These are phyloP conservation scores for Homarus americanus DNA, from an alignment of 1,140 invertebrate species.

Conservation along the genomic window DNA sequence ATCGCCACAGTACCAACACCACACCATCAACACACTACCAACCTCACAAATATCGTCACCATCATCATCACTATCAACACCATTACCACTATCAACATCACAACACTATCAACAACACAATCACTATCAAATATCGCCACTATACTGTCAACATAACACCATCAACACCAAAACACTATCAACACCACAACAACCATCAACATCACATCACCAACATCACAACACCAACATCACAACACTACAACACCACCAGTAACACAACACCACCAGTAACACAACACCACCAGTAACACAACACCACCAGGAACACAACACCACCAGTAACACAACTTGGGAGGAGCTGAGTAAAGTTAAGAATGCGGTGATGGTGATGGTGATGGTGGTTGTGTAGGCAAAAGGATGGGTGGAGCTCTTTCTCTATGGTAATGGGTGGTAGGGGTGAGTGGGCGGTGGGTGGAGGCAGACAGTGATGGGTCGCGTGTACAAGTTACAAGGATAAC, in stretches of 20 bases:
- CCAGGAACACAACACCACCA: too few species aligned
- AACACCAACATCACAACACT: not conserved
- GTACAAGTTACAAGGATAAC: too few species aligned
- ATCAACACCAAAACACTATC: not conserved
- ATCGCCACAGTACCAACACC: too few species aligned
- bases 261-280: too few species aligned
- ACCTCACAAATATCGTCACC: not conserved
- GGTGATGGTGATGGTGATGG: not conserved
- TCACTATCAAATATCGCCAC: too few species aligned
- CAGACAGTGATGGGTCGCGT: conserved; percentile 7
- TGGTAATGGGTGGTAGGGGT: conserved; percentile 20
- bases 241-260: too few species aligned
- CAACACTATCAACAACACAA: too few species aligned
- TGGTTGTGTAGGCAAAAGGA: not conserved
- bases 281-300: too few species aligned
- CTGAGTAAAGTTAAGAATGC: too few species aligned
- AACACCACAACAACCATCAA: not conserved
- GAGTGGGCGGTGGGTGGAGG: conserved; percentile 17
- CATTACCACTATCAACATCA: too few species aligned
- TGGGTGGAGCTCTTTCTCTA: conserved; percentile 7
- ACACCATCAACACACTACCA: not conserved
- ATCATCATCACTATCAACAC: not conserved
- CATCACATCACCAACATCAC: not conserved
- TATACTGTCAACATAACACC: too few species aligned
- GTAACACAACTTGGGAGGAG: too few species aligned